Conservation (phyloP, 2,113 vertebrate genomes). For the Mesocricetus auratus region DNA sequence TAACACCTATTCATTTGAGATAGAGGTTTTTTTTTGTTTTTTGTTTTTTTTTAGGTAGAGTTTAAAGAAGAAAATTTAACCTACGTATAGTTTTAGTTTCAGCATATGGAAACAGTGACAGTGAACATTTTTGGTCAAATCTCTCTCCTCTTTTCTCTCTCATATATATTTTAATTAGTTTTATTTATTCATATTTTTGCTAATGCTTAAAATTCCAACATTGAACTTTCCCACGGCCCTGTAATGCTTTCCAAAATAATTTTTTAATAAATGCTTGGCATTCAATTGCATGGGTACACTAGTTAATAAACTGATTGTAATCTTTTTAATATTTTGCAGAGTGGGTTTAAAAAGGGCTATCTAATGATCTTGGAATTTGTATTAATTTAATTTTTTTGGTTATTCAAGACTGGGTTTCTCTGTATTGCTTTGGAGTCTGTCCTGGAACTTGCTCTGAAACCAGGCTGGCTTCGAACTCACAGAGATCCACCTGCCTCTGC, state of each 20-base stretch:
- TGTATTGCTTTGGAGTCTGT: neutral
- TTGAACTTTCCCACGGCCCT: neutral
- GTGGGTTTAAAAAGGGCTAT: neutral
- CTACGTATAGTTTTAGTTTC: fast-evolving
- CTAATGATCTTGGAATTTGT: neutral
- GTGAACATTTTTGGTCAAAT: neutral
- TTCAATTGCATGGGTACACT: neutral
- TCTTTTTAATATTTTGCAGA: neutral
- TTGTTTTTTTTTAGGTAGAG: too few relatives aligned
- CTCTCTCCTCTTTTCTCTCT: neutral
- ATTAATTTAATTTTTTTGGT: neutral
- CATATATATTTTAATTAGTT: neutral
- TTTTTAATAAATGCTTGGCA: neutral
- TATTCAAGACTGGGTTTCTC: neutral
- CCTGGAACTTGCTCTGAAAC: neutral
- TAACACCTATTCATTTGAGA: neutral
- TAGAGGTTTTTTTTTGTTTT: too few relatives aligned
- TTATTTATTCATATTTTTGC: neutral
- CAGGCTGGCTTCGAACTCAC: neutral
- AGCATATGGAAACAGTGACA: fast-evolving
- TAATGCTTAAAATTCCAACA: neutral
- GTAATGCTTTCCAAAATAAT: neutral
- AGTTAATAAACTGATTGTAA: neutral
- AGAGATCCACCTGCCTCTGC: neutral
- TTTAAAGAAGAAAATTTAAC: neutral